A percentile compares a stretch with the other conserved stretches of the same genome.
phyloP scores from a whole-genome alignment of 2,888 invertebrate species.

The Boloria selene region DNA sequence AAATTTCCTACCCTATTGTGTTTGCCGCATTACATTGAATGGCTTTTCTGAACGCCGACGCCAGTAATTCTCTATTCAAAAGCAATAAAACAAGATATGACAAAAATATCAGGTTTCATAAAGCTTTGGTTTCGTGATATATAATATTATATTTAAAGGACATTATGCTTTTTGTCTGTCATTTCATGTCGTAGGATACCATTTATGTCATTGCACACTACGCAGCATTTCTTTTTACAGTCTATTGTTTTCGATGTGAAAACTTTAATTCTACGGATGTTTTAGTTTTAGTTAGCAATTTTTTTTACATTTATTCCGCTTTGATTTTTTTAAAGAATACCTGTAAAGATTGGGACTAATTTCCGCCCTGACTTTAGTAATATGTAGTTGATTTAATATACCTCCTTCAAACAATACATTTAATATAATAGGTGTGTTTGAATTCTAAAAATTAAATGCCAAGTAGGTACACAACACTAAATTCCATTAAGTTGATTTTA shows the following conservation, averaged over 20 bases:
- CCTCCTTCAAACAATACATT: no score
- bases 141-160: conserved; percentile 80
- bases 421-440: no score
- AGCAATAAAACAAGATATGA: conserved; percentile 81
- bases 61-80: conserved; percentile 70
- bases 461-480: no score
- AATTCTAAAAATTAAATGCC: no score
- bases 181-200: conserved; percentile 50
- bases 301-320: conserved; percentile 1
- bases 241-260: conserved; percentile 29
- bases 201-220: conserved; percentile 50
- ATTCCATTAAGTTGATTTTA: no score
- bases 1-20: conserved; percentile 54
- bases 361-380: no score
- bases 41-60: conserved; percentile 56
- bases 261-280: conserved; percentile 6
- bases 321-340: no score
- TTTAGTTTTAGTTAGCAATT: neutral
- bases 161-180: conserved; percentile 73
- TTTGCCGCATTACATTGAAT: conserved; percentile 62
- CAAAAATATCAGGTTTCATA: conserved; percentile 83
- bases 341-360: no score
- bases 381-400: no score
- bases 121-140: conserved; percentile 79
- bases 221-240: conserved; percentile 37